Evolutionary conservation across 1,140 invertebrate genomes (phyloP).

Genomic region (Panagrolaimus sp.): DNA sequence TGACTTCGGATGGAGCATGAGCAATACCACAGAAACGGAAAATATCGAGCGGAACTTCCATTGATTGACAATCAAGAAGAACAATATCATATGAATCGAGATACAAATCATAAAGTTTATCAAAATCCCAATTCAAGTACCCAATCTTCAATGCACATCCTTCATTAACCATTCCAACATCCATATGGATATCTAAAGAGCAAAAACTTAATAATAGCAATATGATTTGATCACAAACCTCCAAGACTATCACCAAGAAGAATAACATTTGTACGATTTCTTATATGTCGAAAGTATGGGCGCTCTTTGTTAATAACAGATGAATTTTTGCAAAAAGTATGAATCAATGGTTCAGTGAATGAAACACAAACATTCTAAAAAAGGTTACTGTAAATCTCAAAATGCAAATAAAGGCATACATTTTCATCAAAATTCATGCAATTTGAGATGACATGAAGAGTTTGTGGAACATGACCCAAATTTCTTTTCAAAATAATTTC

Average conservation of each 20-base stretch:
- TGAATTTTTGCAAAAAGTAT: slow-evolving; percentile 58
- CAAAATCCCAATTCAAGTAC: slow-evolving; percentile 74
- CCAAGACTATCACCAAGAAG: slow-evolving; percentile 54
- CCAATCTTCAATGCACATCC: slow-evolving; percentile 78
- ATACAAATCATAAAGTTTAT: slow-evolving; percentile 43
- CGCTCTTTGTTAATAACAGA: slow-evolving; percentile 50
- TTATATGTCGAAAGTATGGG: slow-evolving; percentile 50
- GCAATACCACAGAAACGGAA: slow-evolving; percentile 22
- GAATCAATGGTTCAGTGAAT: slow-evolving; percentile 55
- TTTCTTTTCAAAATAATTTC: slow-evolving; percentile 70
- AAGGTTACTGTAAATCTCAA: slow-evolving; percentile 23
- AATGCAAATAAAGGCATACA: slow-evolving; percentile 55
- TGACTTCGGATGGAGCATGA: neutral
- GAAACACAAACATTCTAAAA: slow-evolving; percentile 41
- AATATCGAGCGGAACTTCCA: slow-evolving; percentile 66
- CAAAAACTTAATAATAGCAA: too few relatives aligned
- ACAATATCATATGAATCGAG: slow-evolving; percentile 74
- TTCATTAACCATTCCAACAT: slow-evolving; percentile 71
- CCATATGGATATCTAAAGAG: slow-evolving; percentile 74
- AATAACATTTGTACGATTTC: slow-evolving; percentile 43
- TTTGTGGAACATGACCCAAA: slow-evolving; percentile 68
- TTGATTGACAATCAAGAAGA: slow-evolving; percentile 76
- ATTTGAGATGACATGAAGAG: slow-evolving; percentile 84
- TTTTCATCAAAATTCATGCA: slow-evolving; percentile 73
- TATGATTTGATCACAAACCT: neutral